A percentile compares a stretch with the other conserved stretches of the same genome.
phyloP scores from a whole-genome alignment of 2,113 vertebrate species.

The Lota lota region DNA sequence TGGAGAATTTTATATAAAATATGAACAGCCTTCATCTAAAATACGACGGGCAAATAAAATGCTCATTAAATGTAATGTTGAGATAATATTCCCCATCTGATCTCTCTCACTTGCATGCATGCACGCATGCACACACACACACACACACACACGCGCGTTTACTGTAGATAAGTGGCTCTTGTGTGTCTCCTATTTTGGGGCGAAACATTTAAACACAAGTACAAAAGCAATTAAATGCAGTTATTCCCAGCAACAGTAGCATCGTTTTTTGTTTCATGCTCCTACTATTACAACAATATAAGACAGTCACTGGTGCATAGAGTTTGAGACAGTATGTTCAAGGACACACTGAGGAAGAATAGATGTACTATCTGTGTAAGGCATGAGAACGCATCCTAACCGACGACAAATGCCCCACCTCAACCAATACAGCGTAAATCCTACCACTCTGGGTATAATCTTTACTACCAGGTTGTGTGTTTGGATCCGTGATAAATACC shows the following conservation, averaged over 20 bases:
- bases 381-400: no score
- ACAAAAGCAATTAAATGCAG: neutral
- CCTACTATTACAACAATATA: neutral
- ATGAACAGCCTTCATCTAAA: neutral
- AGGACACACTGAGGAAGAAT: no score
- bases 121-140: neutral
- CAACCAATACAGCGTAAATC: no score
- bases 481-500: no score
- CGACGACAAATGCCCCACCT: no score
- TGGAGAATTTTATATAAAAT: no score
- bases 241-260: neutral
- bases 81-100: neutral
- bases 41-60: neutral
- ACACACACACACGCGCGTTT: neutral
- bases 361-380: no score
- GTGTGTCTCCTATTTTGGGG: neutral
- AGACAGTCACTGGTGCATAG: neutral
- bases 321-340: no score
- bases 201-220: neutral
- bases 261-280: neutral
- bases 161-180: conserved; percentile 1
- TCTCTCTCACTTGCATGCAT: neutral
- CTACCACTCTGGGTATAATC: no score
- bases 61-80: no score
- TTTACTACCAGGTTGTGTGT: no score